A percentile compares a stretch with the other conserved stretches of the same genome.
These are phyloP conservation scores for Pseudonaja textilis DNA, from an alignment of 2,113 vertebrate genomes.

Conservation along the genomic window DNA sequence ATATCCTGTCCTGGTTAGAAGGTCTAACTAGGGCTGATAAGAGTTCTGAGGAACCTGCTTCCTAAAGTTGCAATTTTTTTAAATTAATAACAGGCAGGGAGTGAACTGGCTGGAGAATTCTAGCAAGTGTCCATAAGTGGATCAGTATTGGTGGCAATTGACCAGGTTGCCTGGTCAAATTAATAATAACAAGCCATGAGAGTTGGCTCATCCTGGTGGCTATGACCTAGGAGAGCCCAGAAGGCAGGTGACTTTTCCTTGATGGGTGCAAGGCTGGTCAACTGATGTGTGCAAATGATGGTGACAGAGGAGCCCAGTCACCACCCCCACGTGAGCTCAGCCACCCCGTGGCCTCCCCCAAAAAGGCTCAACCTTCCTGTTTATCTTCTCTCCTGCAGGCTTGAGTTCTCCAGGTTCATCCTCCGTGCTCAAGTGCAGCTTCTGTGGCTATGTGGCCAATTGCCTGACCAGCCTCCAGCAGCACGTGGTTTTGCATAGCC, in stretches of 20 bases:
- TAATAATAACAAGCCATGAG: background rate
- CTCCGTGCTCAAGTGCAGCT: slow-evolving; percentile 77
- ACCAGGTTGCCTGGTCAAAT: background rate
- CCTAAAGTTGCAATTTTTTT: background rate
- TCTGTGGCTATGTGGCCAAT: slow-evolving; percentile 80
- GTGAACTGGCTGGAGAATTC: background rate
- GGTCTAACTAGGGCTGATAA: background rate
- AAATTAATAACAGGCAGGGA: background rate
- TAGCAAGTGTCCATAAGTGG: background rate
- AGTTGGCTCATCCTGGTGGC: background rate
- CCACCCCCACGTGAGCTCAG: background rate
- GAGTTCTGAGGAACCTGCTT: background rate
- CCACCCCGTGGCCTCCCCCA: background rate
- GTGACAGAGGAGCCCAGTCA: background rate
- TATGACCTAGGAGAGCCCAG: background rate
- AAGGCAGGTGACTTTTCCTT: background rate
- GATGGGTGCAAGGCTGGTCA: background rate
- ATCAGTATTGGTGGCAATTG: background rate
- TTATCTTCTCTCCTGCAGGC: slow-evolving; percentile 55
- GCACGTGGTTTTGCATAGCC: slow-evolving; percentile 76
- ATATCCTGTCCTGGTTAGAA: background rate
- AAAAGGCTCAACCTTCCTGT: background rate
- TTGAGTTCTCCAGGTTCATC: slow-evolving; percentile 75
- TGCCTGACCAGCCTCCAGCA: slow-evolving; percentile 80
- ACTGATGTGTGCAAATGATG: background rate